A percentile compares a stretch with the other conserved stretches of the same genome.
phyloP scores from a whole-genome alignment of 2,113 vertebrate species.

The Hydropotes inermis region DNA sequence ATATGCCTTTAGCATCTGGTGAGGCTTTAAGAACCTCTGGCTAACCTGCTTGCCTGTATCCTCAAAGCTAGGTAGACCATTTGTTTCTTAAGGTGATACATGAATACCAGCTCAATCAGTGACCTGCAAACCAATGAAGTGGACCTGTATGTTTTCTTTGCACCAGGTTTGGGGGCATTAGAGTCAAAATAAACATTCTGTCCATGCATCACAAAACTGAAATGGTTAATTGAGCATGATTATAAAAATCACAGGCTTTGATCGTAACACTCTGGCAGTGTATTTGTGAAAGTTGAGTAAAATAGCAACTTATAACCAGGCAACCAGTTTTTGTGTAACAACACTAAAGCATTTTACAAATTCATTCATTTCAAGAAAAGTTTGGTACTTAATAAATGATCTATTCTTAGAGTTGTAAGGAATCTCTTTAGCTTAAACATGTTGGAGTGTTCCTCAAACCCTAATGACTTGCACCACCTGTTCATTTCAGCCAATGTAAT shows the following conservation, averaged over 20 bases:
- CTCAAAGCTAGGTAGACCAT: neutral
- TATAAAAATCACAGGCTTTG: constrained; percentile 37
- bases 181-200: neutral
- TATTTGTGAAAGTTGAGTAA: constrained; percentile 41
- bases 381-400: neutral
- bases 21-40: neutral
- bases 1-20: neutral
- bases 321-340: neutral
- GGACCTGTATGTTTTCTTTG: neutral
- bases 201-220: constrained; percentile 20
- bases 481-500: neutral
- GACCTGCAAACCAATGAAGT: neutral
- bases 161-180: neutral
- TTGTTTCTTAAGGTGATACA: neutral
- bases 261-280: neutral
- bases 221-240: neutral
- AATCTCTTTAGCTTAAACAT: neutral
- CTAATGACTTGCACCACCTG: neutral
- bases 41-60: neutral
- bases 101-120: neutral
- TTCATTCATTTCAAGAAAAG: constrained; percentile 28
- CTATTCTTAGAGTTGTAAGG: neutral
- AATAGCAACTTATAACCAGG: constrained; percentile 44
- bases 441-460: neutral
- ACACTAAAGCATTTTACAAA: constrained; percentile 17